These are phyloP conservation scores for Neosalanx taihuensis DNA, from an alignment of 2,797 vertebrate species.

Conservation along the genomic window DNA sequence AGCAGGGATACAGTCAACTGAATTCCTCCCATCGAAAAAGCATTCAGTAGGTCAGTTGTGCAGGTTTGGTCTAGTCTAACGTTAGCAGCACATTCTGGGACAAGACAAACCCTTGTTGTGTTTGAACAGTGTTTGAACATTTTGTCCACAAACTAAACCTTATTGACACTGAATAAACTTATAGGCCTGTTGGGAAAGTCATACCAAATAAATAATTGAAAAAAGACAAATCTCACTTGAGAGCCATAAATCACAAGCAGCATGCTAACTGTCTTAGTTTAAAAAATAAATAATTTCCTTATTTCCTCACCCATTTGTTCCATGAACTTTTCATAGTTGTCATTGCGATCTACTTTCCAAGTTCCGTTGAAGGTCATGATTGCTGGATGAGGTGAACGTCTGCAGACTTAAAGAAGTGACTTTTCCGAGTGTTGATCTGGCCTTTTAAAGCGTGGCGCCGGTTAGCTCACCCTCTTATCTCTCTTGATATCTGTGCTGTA, in stretches of 20 bases:
- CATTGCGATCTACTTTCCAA: slow-evolving; percentile 88
- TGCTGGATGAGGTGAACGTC: slow-evolving; percentile 10
- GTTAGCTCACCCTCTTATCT: slow-evolving; percentile 77
- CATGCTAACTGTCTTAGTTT: neutral
- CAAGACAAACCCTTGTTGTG: no score
- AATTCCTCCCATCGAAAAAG: slow-evolving; percentile 9
- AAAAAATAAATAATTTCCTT: neutral
- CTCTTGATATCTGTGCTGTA: slow-evolving; percentile 40
- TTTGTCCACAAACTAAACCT: no score
- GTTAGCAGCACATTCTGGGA: no score
- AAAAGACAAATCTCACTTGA: neutral
- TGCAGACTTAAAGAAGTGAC: slow-evolving; percentile 35
- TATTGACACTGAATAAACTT: no score
- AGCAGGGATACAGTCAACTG: slow-evolving; percentile 15
- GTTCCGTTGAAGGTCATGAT: slow-evolving; percentile 85
- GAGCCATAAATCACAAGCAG: neutral
- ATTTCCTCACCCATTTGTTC: slow-evolving; percentile 86
- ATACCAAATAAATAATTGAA: neutral
- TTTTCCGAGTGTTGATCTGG: slow-evolving; percentile 1
- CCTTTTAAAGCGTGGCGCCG: slow-evolving; percentile 56
- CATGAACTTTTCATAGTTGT: slow-evolving; percentile 98
- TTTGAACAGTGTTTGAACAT: no score
- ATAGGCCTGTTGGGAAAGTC: no score
- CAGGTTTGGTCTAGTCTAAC: no score
- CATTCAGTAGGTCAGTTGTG: no score